Percentiles rank a stretch among this genome's conserved stretches.
phyloP scores from a whole-genome alignment of 2,888 invertebrate genomes.

The Minunthozetes semirufus region DNA sequence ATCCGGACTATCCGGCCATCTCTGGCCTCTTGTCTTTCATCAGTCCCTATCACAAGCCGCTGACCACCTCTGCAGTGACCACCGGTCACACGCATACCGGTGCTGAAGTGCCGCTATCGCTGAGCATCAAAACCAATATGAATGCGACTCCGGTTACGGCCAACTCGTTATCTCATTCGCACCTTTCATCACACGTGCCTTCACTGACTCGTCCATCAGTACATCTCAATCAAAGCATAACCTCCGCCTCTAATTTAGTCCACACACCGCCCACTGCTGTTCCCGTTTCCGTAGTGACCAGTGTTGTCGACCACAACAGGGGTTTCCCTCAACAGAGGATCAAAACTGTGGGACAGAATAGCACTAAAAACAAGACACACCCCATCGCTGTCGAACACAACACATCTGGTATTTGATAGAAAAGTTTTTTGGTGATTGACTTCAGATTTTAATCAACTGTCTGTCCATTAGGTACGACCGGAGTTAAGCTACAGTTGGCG shows the following conservation, averaged over 20 bases:
- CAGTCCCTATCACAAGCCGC: neutral
- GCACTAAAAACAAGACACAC: conserved; percentile 5
- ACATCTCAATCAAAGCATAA: conserved; percentile 25
- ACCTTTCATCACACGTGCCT: conserved; percentile 19
- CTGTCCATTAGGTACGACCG: neutral
- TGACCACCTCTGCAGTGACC: neutral
- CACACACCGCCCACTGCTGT: conserved; percentile 30
- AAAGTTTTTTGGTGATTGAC: neutral
- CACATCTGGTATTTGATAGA: conserved; percentile 11
- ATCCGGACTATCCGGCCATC: conserved; percentile 25
- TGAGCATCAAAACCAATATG: neutral
- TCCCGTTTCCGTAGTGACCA: conserved; percentile 32
- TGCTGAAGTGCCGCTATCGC: neutral
- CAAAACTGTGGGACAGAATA: neutral
- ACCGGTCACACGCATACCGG: neutral
- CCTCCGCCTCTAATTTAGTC: conserved; percentile 11
- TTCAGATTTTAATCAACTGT: neutral
- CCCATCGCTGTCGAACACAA: neutral
- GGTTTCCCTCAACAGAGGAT: neutral
- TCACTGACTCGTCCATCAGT: conserved; percentile 23
- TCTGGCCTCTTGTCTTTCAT: conserved; percentile 22
- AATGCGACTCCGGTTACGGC: neutral
- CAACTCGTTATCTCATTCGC: neutral
- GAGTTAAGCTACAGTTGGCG: conserved; percentile 35
- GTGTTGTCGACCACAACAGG: conserved; percentile 12